phyloP scores from a whole-genome alignment of 2,113 vertebrate genomes.

The Speoplatyrhinus poulsoni region DNA sequence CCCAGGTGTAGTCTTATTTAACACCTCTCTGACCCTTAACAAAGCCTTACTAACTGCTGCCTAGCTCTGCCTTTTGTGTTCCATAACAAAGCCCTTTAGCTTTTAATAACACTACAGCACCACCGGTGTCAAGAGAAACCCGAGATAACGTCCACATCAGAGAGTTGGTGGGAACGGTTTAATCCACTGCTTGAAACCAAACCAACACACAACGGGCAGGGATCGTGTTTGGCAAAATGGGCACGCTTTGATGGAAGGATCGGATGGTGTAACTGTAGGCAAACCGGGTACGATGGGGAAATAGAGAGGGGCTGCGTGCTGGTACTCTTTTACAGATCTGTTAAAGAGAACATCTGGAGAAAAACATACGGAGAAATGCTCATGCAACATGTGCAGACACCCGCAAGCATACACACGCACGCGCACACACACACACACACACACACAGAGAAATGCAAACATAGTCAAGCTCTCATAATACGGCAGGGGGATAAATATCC shows the following conservation, averaged over 20 bases:
- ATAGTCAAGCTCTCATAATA: neutral
- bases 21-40: constrained; percentile 73
- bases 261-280: constrained; percentile 56
- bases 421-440: constrained; percentile 16
- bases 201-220: constrained; percentile 68
- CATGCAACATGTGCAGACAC: neutral
- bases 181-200: constrained; percentile 71
- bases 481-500: neutral
- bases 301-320: constrained; percentile 34
- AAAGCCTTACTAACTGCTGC: constrained; percentile 71
- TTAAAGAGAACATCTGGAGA: constrained; percentile 64
- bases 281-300: constrained; percentile 39
- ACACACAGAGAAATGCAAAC: neutral
- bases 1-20: constrained; percentile 71
- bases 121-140: constrained; percentile 67
- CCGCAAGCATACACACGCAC: constrained; percentile 10
- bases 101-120: constrained; percentile 67
- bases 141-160: constrained; percentile 72
- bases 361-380: constrained; percentile 48
- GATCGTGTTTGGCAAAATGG: constrained; percentile 75
- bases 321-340: constrained; percentile 40
- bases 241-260: constrained; percentile 68
- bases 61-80: constrained; percentile 72
- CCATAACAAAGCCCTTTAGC: constrained; percentile 73
- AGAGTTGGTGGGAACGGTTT: constrained; percentile 72